Percentiles rank a stretch among this genome's conserved stretches.
Conservation (phyloP, 1,140 invertebrate species). For the Bombus sibiricus region DNA sequence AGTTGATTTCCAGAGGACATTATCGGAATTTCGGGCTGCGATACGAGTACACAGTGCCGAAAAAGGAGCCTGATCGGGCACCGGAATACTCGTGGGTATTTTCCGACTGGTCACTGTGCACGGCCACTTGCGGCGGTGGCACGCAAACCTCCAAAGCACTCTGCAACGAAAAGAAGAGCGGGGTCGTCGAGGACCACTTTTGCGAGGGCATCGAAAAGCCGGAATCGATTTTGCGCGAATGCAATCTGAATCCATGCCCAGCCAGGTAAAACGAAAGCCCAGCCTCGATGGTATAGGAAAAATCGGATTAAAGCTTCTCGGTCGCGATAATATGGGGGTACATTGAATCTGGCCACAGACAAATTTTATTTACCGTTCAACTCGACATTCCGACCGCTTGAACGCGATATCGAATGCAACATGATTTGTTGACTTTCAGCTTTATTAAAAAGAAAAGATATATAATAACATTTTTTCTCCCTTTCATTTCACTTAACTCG, state of each 20-base stretch:
- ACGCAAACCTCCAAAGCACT: constrained; percentile 85
- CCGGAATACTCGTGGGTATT: constrained; percentile 89
- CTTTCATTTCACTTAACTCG: too few species aligned
- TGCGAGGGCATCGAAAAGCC: constrained; percentile 86
- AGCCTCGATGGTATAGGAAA: constrained; percentile 6
- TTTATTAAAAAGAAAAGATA: not conserved
- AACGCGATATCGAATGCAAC: not conserved
- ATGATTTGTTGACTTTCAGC: not conserved
- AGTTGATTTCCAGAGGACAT: constrained; percentile 92
- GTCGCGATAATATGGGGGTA: not conserved
- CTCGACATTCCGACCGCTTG: not conserved
- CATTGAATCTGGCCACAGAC: not conserved
- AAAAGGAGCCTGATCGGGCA: constrained; percentile 84
- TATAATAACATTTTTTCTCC: fast-evolving
- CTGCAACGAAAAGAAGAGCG: constrained; percentile 86
- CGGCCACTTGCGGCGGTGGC: constrained; percentile 90
- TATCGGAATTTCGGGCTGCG: constrained; percentile 90
- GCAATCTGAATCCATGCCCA: constrained; percentile 89
- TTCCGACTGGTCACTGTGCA: constrained; percentile 91
- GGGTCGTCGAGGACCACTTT: constrained; percentile 86
- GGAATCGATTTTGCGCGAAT: constrained; percentile 84
- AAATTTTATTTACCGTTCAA: not conserved
- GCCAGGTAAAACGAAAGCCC: constrained; percentile 83
- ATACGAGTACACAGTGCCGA: constrained; percentile 92
- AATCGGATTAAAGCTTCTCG: not conserved